Conservation (phyloP, 1,140 invertebrate genomes). For the Euura saliciscinereae region DNA sequence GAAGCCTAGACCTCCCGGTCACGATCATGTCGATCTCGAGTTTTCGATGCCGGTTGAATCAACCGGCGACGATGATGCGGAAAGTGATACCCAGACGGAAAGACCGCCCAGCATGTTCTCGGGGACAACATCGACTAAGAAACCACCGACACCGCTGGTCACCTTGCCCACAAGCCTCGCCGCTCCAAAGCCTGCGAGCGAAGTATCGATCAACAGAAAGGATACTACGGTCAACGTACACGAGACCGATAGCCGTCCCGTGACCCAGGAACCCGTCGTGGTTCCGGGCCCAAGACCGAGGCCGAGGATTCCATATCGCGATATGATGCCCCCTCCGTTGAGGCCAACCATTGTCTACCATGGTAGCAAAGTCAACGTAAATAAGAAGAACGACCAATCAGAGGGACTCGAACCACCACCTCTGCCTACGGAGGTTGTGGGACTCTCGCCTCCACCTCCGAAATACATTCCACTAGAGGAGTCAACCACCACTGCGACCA, state of each 20-base stretch:
- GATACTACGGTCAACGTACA: neutral
- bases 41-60: slow-evolving; percentile 49
- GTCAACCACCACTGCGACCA: slow-evolving; percentile 32
- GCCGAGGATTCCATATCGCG: slow-evolving; percentile 42
- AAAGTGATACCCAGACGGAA: slow-evolving; percentile 48
- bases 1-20: neutral
- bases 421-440: slow-evolving; percentile 46
- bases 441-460: slow-evolving; percentile 51
- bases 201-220: slow-evolving; percentile 12
- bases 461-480: slow-evolving; percentile 52
- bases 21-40: slow-evolving; percentile 23
- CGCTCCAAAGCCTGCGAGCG: slow-evolving; percentile 22
- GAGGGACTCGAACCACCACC: slow-evolving; percentile 51
- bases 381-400: neutral
- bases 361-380: slow-evolving; percentile 26
- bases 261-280: slow-evolving; percentile 14
- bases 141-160: slow-evolving; percentile 32
- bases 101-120: slow-evolving; percentile 39
- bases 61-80: slow-evolving; percentile 40
- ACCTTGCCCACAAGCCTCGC: slow-evolving; percentile 51
- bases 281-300: slow-evolving; percentile 18
- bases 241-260: slow-evolving; percentile 17
- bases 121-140: slow-evolving; percentile 38
- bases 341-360: slow-evolving; percentile 13
- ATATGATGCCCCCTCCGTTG: slow-evolving; percentile 52